Conservation (phyloP, 53 echinoderm and acorn worm genomes). For the Henricia sp. region DNA sequence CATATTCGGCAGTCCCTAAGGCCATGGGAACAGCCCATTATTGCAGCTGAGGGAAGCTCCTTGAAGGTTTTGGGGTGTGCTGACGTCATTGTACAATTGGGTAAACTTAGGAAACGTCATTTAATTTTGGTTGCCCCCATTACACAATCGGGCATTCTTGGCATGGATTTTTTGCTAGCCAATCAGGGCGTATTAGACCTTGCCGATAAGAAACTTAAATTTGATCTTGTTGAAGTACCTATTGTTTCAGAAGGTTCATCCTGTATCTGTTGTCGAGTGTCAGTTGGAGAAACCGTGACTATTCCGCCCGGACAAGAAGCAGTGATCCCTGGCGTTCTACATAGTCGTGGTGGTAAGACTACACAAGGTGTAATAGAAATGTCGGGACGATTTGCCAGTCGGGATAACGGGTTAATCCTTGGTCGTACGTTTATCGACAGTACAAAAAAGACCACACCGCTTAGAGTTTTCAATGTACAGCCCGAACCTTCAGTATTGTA, state of each 20-base stretch:
- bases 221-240: no score
- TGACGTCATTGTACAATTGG: conserved; percentile 12
- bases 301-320: no score
- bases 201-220: no score
- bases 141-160: conserved; percentile 33
- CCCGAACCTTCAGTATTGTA: neutral
- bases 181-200: no score
- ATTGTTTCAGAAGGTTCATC: no score
- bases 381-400: neutral
- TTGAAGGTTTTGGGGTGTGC: conserved; percentile 18
- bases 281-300: no score
- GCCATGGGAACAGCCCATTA: neutral
- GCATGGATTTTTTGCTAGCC: no score
- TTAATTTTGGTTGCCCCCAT: conserved; percentile 27
- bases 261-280: no score
- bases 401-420: neutral
- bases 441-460: neutral
- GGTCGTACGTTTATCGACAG: neutral
- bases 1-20: neutral
- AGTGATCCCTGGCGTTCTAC: no score
- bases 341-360: no score
- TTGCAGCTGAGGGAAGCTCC: conserved; percentile 18
- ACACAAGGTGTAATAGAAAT: neutral
- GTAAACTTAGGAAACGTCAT: conserved; percentile 17
- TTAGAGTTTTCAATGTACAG: neutral